phyloP scores from a whole-genome alignment of 2,113 vertebrate species.

The Ctenomys sociabilis region DNA sequence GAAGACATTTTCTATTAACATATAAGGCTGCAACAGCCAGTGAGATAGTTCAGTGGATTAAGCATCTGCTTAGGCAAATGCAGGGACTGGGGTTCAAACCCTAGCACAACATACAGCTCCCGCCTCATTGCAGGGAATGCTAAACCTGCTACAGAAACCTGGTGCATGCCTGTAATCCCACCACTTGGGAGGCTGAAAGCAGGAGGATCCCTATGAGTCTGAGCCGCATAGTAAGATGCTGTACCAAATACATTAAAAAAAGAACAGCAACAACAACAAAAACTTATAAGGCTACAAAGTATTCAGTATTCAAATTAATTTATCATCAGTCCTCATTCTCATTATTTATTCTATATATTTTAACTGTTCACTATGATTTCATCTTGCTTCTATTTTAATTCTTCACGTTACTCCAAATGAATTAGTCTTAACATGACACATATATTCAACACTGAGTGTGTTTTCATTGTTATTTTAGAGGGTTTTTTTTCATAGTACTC shows the following conservation, averaged over 20 bases:
- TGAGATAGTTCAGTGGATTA: no score
- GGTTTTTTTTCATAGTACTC: background rate
- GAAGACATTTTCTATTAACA: background rate
- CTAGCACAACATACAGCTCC: no score
- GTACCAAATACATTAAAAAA: no score
- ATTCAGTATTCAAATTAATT: background rate
- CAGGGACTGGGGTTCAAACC: no score
- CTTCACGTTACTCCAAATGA: background rate
- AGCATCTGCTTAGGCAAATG: no score
- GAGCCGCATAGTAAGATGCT: no score
- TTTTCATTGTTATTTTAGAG: background rate
- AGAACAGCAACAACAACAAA: no score
- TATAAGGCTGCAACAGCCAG: background rate
- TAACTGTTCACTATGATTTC: slow-evolving; percentile 19
- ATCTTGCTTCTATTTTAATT: slow-evolving; percentile 22
- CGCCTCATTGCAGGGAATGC: no score
- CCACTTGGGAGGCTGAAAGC: no score
- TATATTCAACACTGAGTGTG: slow-evolving; percentile 19
- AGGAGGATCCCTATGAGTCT: no score
- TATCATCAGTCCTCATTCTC: background rate
- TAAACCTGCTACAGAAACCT: no score
- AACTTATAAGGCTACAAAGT: background rate
- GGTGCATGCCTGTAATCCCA: no score
- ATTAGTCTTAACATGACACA: background rate
- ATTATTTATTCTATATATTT: background rate